Base-by-base conservation (phyloP, 2,797 vertebrate species). In the Enteromius fasciolatus region DNA sequence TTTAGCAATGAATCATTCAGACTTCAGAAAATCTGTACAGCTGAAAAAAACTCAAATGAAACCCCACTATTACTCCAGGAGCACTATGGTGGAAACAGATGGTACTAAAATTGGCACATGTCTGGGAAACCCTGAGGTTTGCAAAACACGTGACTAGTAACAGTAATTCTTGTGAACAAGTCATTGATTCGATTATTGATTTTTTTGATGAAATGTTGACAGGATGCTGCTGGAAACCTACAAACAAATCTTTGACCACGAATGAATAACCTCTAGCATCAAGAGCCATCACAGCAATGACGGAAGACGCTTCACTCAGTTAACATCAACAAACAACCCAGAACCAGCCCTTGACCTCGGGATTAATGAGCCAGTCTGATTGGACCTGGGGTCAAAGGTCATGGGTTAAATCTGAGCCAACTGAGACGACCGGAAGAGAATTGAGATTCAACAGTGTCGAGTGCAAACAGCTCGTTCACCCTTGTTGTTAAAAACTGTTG, bases 131-230 rank as follows among this genome's bases (percentile, higher is more conserved):
- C 36, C 39, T 14, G 6, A n/a, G 48, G n/a, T 44, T 76, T 44
- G n/a, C 36, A 63, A 61, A 76, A 28, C 48, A 80, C n/a, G 66
- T 23, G 23, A 31, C 36, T 28, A 33, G 68, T 63, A 39, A 81
- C 20, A 73, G 41, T 25, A 39, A 64, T 74, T 63, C 33, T 50
- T 57, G 10, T 20, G 8, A 46, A n/a, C 23, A 50, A 50, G 57
- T 36, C 44, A 82, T 44, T 82, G 81, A 76, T 46, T 82, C 1
- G 1, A 52, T 46, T 59, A 82, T 82, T 46, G 81, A 82, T 57
- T 33, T 61, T 50, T 68, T 59, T 31, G 1, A 46, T 66, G 36
- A 82, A 82, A 76, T 68, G 50, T 59, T 82, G 64, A 76, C 48
- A 76, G 39, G 23, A 69, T 57, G 12, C 50, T 76, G 9, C n/a